A percentile compares a stretch with the other conserved stretches of the same genome.
Evolutionary conservation across 2,888 invertebrate species (phyloP).

Genomic region (Chrysolina oricalcia): DNA sequence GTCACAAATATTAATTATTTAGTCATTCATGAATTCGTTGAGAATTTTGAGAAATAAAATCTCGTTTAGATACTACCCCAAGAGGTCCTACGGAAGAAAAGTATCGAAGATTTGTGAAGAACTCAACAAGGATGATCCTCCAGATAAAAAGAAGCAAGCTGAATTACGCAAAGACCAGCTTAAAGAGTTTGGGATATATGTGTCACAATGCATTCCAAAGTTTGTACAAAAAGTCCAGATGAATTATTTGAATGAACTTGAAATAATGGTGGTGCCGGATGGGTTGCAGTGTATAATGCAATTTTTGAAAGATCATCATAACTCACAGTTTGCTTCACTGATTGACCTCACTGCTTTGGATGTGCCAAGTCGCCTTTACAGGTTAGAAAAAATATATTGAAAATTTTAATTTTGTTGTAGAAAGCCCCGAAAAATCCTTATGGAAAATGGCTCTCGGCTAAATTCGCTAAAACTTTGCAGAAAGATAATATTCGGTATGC

Average conservation of each 20-base stretch:
- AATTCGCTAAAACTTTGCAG: no score
- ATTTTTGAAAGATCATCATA: slow-evolving; percentile 96
- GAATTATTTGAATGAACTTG: slow-evolving; percentile 86
- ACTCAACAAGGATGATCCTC: neutral
- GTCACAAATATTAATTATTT: neutral
- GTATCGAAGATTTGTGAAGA: slow-evolving; percentile 17
- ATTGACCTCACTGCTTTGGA: slow-evolving; percentile 86
- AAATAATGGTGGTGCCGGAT: slow-evolving; percentile 92
- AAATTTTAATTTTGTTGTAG: neutral
- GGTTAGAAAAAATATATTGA: slow-evolving; percentile 66
- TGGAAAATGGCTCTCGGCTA: no score
- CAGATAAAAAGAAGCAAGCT: neutral
- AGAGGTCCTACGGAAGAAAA: neutral
- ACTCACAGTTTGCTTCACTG: slow-evolving; percentile 91
- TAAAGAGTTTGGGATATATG: slow-evolving; percentile 88
- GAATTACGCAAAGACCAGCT: slow-evolving; percentile 60
- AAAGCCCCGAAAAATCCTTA: no score
- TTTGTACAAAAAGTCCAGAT: slow-evolving; percentile 95
- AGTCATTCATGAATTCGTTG: neutral
- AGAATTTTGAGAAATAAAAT: neutral
- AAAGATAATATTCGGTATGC: no score
- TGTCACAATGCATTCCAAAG: slow-evolving; percentile 94
- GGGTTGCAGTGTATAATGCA: slow-evolving; percentile 93
- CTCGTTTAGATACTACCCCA: neutral
- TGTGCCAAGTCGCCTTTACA: slow-evolving; percentile 86